Evolutionary conservation across 2,888 invertebrate genomes (phyloP).

Genomic region (Tetranychus truncatus): DNA sequence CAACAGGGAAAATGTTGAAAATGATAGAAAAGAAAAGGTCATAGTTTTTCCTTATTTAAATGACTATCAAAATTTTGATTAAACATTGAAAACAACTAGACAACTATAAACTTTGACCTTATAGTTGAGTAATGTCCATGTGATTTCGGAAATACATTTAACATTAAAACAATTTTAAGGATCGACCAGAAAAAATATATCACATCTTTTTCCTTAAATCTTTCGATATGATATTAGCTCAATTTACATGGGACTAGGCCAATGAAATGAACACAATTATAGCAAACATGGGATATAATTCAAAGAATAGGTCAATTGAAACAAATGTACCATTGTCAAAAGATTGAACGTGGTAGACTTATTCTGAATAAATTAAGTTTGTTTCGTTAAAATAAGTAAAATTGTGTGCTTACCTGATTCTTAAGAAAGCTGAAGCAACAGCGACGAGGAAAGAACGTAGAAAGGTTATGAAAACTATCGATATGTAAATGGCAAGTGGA

Average conservation of each 20-base stretch:
- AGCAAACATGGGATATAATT: too few relatives aligned
- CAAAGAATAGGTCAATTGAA: too few relatives aligned
- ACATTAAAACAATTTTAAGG: not conserved
- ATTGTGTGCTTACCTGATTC: conserved; percentile 28
- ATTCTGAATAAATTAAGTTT: not conserved
- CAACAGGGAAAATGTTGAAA: not conserved
- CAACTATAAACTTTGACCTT: not conserved
- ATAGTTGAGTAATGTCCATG: not conserved
- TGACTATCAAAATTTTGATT: not conserved
- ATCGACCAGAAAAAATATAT: too few relatives aligned
- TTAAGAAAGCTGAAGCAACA: conserved; percentile 29
- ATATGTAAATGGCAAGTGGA: conserved; percentile 28
- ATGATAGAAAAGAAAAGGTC: not conserved
- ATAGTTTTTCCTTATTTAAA: not conserved
- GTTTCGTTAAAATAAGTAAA: not conserved
- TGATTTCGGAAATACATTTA: not conserved
- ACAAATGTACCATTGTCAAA: too few relatives aligned
- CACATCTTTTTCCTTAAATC: too few relatives aligned
- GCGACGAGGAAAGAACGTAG: conserved; percentile 30
- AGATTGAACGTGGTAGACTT: not conserved
- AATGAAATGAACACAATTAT: too few relatives aligned
- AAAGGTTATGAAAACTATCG: conserved; percentile 29
- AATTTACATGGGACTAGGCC: too few relatives aligned
- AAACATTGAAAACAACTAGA: not conserved
- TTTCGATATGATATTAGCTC: too few relatives aligned